Evolutionary conservation across 2,113 vertebrate species (phyloP).

Genomic region (Cephalopholis sonnerati): DNA sequence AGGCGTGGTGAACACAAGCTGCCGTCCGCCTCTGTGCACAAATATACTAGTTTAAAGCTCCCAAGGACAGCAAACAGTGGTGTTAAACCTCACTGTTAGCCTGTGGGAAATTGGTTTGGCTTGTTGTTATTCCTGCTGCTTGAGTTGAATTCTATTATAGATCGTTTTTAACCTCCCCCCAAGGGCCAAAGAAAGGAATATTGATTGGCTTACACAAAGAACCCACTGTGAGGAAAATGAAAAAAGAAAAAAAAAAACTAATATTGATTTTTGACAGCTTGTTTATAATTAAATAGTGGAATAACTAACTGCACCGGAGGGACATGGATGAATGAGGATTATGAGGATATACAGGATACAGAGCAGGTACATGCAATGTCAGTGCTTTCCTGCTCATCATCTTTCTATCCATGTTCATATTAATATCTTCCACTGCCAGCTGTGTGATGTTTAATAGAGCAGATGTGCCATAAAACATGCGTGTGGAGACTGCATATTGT

Average conservation of each 20-base stretch:
- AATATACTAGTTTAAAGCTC: background rate
- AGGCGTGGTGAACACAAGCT: constrained; percentile 9
- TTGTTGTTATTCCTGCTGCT: constrained; percentile 68
- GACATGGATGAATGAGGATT: constrained; percentile 27
- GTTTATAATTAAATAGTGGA: constrained; percentile 63
- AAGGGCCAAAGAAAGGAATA: constrained; percentile 60
- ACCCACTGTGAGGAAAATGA: constrained; percentile 56
- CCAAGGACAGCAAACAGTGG: constrained; percentile 3
- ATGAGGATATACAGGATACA: constrained; percentile 24
- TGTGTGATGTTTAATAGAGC: constrained; percentile 46
- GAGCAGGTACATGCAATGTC: background rate
- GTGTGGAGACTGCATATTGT: background rate
- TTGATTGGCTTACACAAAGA: constrained; percentile 72
- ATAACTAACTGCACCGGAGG: constrained; percentile 35
- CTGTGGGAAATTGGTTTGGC: constrained; percentile 63
- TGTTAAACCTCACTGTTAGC: constrained; percentile 26
- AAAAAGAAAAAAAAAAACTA: constrained; percentile 24
- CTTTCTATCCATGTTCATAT: background rate
- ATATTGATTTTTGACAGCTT: constrained; percentile 74
- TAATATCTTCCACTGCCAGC: constrained; percentile 14
- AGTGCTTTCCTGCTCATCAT: constrained; percentile 11
- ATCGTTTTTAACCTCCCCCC: constrained; percentile 63
- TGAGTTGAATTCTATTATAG: constrained; percentile 68
- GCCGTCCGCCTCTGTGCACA: background rate
- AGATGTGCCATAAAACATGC: constrained; percentile 49